A percentile compares a stretch with the other conserved stretches of the same genome.
phyloP scores from a whole-genome alignment of 2,888 invertebrate genomes.

The Cremastobaeus sp. region DNA sequence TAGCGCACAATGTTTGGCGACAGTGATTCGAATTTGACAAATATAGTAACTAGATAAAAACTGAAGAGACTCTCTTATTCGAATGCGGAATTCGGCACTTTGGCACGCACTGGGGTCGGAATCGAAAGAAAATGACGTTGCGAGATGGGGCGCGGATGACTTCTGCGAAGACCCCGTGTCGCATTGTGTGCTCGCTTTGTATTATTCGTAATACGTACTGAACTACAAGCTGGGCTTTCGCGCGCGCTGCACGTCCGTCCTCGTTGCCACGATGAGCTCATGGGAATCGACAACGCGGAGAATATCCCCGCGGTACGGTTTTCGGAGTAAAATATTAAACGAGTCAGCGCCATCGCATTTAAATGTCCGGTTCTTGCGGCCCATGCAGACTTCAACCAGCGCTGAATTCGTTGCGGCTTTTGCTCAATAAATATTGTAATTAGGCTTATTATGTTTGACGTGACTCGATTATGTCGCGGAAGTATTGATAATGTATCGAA shows the following conservation, averaged over 20 bases:
- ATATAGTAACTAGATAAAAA: constrained; percentile 36
- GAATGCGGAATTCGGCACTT: too few species aligned
- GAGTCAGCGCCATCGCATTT: constrained; percentile 47
- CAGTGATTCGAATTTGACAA: constrained; percentile 20
- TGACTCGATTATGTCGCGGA: constrained; percentile 59
- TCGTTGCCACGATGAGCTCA: constrained; percentile 68
- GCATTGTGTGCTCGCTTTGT: constrained; percentile 39
- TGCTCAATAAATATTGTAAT: constrained; percentile 70
- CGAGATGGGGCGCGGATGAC: constrained; percentile 29
- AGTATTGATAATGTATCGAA: constrained; percentile 42
- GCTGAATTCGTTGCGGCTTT: constrained; percentile 44
- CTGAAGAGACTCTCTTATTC: constrained; percentile 43
- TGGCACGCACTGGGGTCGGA: constrained; percentile 14
- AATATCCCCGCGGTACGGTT: constrained; percentile 62
- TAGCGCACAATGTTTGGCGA: constrained; percentile 36
- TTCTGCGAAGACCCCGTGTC: constrained; percentile 31
- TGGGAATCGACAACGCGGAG: constrained; percentile 69
- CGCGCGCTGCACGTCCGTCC: constrained; percentile 63
- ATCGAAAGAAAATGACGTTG: constrained; percentile 26
- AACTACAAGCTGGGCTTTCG: constrained; percentile 33
- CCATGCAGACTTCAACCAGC: constrained; percentile 21
- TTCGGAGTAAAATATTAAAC: constrained; percentile 72
- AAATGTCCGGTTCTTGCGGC: constrained; percentile 44
- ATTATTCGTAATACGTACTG: constrained; percentile 60
- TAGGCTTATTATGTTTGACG: constrained; percentile 63